These are phyloP conservation scores for Pristionchus maxplancki DNA, from an alignment of 2,888 invertebrate species.

Conservation along the genomic window DNA sequence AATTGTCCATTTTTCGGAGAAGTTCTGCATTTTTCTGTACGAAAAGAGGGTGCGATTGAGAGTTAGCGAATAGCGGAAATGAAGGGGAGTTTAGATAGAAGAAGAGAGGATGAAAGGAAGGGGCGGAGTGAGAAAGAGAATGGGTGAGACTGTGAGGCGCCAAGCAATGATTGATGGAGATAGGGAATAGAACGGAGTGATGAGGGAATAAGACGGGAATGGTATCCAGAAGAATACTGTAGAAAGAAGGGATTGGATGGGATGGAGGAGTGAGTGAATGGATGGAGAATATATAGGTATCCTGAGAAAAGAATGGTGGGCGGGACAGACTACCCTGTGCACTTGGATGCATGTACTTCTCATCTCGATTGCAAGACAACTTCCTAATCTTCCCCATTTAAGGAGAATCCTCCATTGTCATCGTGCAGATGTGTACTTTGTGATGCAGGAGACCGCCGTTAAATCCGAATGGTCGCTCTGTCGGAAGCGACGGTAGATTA, in stretches of 20 bases:
- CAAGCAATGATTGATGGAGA: conserved; percentile 33
- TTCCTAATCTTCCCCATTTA: neutral
- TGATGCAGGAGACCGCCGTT: neutral
- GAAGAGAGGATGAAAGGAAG: neutral
- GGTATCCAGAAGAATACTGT: neutral
- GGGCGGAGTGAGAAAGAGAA: neutral
- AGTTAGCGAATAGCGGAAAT: conserved; percentile 35
- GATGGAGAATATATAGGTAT: conserved; percentile 17
- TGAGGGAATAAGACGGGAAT: neutral
- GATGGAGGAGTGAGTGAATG: conserved; percentile 1
- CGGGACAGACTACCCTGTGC: neutral
- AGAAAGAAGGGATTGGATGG: neutral
- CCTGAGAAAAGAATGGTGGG: neutral
- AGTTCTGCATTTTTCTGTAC: conserved; percentile 4
- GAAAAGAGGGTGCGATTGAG: neutral
- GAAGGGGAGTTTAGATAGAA: conserved; percentile 36
- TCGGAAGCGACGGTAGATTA: neutral
- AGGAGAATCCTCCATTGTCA: neutral
- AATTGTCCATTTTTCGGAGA: conserved; percentile 9
- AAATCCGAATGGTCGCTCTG: neutral
- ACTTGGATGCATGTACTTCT: conserved; percentile 15
- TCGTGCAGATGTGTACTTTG: conserved; percentile 27
- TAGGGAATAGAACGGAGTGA: conserved; percentile 34
- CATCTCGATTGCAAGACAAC: neutral
- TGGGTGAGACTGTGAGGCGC: conserved; percentile 20